Percentiles rank a stretch among this genome's conserved stretches.
phyloP scores from a whole-genome alignment of 2,797 vertebrate genomes.

The Harpagifer antarcticus region DNA sequence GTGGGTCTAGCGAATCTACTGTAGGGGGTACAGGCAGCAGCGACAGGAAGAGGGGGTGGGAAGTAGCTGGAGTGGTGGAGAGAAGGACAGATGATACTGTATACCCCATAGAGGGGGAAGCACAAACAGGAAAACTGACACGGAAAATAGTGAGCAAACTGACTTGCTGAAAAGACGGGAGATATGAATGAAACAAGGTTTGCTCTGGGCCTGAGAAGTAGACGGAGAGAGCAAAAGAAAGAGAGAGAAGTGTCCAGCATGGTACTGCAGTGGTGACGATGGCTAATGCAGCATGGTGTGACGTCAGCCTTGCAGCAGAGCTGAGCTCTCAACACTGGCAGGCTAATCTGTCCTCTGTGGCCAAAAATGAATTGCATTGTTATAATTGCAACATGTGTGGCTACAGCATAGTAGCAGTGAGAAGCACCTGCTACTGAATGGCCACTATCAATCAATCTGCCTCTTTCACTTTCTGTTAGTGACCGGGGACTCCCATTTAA shows the following conservation, averaged over 20 bases:
- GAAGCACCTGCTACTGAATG: constrained; percentile 35
- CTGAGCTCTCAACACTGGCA: constrained; percentile 65
- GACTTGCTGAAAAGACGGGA: constrained; percentile 13
- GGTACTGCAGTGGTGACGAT: constrained; percentile 76
- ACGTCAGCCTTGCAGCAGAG: constrained; percentile 84
- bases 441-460: constrained; percentile 47
- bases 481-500: constrained; percentile 19
- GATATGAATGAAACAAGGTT: constrained; percentile 25
- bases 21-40: constrained; percentile 78
- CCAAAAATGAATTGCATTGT: constrained; percentile 69
- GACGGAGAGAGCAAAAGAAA: constrained; percentile 19
- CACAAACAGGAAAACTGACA: constrained; percentile 46
- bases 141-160: constrained; percentile 41
- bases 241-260: constrained; percentile 57
- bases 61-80: constrained; percentile 48
- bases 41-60: constrained; percentile 76
- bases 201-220: constrained; percentile 32
- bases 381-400: constrained; percentile 65
- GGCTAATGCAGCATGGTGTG: constrained; percentile 81
- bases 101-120: constrained; percentile 34
- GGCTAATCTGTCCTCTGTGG: constrained; percentile 80
- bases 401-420: constrained; percentile 23
- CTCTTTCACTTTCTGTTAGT: constrained; percentile 18
- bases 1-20: constrained; percentile 65
- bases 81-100: constrained; percentile 55